Evolutionary conservation across 2,888 invertebrate species (phyloP), one percentile per base, ranked within the genome.

Genomic region (Dryadula phaetusa): DNA sequence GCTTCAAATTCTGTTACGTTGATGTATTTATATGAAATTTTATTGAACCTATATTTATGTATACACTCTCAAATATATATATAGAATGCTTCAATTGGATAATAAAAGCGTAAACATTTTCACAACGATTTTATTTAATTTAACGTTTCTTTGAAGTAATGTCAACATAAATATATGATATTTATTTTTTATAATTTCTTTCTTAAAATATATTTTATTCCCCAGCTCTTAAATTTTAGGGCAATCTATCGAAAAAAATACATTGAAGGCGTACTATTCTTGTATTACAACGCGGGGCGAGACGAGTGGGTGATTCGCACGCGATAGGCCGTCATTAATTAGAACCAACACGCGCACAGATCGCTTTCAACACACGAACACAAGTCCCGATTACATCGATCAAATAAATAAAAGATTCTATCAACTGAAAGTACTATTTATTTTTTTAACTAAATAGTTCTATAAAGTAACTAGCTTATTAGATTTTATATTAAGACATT

Each of bases 341-440:
- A 90, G 86, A 82, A 84, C 80, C 83, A 84, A 81, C 85, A 84
- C 86, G 85, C 84, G 84, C 56, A 82, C 82, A 82, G 90, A 89
- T 89, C 85, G 84, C 86, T 90, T 88, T 90, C 89, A 79, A 79
- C 89, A 89, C 88, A 87, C 88, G 80, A 90, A 77, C 82, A 79
- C 82, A 81, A 81, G 82, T 79, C 77, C 77, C 73, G 72, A 69
- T 60, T 60, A 60, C 62, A 67, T 65, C 62, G 70, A 74, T 71
- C 65, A 69, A 73, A 69, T 67, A 71, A 71, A 65, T 70, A 69
- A 71, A 70, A 68, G 63, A 62, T 62, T 46, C 47, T 58, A 69
- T 69, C 66, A 54, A 66, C 34, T 58, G 18, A 56, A 44, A 61
- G 53, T 49, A 52, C 54, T 62, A 25, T 66, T 69, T 62, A 44